A percentile compares a stretch with the other conserved stretches of the same genome.
Conservation (phyloP, 2,888 invertebrate species). For the Cataglyphis albicans region DNA sequence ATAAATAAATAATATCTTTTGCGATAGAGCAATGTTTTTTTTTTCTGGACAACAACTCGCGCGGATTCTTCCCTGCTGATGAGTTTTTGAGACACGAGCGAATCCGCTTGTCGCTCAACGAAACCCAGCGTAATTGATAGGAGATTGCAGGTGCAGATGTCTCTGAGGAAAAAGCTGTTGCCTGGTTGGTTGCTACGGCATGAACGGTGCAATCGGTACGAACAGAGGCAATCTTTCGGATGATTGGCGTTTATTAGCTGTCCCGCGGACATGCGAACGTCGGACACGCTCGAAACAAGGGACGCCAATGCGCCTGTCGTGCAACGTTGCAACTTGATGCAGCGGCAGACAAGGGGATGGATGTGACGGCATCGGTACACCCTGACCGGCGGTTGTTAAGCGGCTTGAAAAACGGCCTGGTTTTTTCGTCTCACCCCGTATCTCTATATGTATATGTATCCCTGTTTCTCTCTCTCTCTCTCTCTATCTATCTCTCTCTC, state of each 20-base stretch:
- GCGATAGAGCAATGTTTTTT: neutral
- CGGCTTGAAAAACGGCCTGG: slow-evolving; percentile 59
- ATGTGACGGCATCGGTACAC: slow-evolving; percentile 43
- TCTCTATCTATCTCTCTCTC: neutral
- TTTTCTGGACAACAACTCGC: neutral
- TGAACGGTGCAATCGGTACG: slow-evolving; percentile 26
- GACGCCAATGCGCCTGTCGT: slow-evolving; percentile 29
- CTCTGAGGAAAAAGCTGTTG: slow-evolving; percentile 26
- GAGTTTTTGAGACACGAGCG: slow-evolving; percentile 4
- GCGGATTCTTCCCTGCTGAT: neutral
- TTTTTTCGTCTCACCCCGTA: slow-evolving; percentile 30
- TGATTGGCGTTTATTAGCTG: slow-evolving; percentile 64
- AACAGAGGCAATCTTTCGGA: slow-evolving; percentile 60
- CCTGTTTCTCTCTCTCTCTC: neutral
- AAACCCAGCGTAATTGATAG: slow-evolving; percentile 33
- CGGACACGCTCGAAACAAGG: slow-evolving; percentile 48
- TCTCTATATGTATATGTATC: neutral
- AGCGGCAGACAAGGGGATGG: slow-evolving; percentile 26
- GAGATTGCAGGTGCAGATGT: slow-evolving; percentile 21
- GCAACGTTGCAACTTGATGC: slow-evolving; percentile 44
- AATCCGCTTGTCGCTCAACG: slow-evolving; percentile 22
- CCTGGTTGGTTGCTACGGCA: neutral
- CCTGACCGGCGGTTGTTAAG: slow-evolving; percentile 57
- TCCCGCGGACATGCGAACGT: slow-evolving; percentile 43
- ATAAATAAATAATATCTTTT: neutral